A percentile compares a stretch with the other conserved stretches of the same genome.
phyloP scores from a whole-genome alignment of 2,113 vertebrate species.

The Apodemus speciosus region DNA sequence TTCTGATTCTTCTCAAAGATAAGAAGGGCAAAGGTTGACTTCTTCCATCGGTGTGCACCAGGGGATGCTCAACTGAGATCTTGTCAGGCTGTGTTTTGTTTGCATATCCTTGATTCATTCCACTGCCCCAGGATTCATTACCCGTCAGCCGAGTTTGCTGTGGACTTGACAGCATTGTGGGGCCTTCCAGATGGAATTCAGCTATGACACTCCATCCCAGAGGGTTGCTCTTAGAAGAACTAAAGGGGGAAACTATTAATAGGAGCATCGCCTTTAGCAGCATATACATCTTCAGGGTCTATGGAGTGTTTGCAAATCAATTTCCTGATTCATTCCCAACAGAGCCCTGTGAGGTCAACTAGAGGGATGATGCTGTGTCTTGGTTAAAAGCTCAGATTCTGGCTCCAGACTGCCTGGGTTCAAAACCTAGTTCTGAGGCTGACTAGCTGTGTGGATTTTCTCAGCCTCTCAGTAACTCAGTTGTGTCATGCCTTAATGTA shows the following conservation, averaged over 20 bases:
- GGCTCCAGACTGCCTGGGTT: not conserved
- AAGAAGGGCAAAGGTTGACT: slow-evolving; percentile 7
- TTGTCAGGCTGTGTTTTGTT: slow-evolving; percentile 41
- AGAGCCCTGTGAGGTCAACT: not conserved
- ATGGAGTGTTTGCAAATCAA: slow-evolving; percentile 6
- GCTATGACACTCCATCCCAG: not conserved
- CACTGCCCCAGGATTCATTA: not conserved
- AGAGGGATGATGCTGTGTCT: not conserved
- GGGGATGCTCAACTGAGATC: not conserved
- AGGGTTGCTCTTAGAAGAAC: not conserved
- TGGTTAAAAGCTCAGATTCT: not conserved
- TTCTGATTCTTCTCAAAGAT: slow-evolving; percentile 60
- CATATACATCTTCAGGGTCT: not conserved
- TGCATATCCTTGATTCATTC: slow-evolving; percentile 22
- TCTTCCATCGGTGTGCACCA: not conserved
- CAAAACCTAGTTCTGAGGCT: not conserved
- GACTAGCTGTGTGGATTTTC: not conserved
- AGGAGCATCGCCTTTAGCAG: not conserved
- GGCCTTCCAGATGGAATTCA: slow-evolving; percentile 30
- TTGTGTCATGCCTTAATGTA: not conserved
- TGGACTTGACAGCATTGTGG: slow-evolving; percentile 15
- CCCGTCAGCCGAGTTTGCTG: not conserved
- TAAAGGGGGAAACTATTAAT: not conserved
- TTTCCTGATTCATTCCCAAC: not conserved
- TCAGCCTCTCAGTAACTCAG: not conserved